These are phyloP conservation scores for Crepidodera aurea DNA, from an alignment of 2,888 invertebrate species.

Conservation along the genomic window DNA sequence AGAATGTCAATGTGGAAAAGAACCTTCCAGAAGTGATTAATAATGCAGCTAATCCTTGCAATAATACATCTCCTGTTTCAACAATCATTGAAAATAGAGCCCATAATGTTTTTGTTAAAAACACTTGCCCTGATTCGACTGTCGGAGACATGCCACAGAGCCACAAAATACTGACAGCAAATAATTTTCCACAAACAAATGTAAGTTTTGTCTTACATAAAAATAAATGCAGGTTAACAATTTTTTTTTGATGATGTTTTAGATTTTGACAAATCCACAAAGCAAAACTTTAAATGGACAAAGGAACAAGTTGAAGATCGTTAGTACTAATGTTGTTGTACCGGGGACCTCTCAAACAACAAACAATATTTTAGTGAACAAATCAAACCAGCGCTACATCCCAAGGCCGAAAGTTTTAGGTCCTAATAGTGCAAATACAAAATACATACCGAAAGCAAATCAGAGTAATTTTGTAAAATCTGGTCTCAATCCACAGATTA, in stretches of 20 bases:
- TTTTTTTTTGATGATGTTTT: conserved; percentile 1
- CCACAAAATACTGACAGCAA: conserved; percentile 58
- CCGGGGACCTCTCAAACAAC: conserved; percentile 49
- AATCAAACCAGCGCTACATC: conserved; percentile 50
- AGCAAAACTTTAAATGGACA: conserved; percentile 56
- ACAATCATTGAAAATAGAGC: conserved; percentile 52
- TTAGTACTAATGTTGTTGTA: conserved; percentile 56
- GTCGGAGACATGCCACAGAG: conserved; percentile 53
- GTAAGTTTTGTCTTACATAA: conserved; percentile 49
- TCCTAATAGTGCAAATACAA: conserved; percentile 53
- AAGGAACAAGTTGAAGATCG: conserved; percentile 59
- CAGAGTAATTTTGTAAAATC: conserved; percentile 45
- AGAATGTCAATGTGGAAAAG: conserved; percentile 26
- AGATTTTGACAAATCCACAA: conserved; percentile 43
- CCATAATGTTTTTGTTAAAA: conserved; percentile 61
- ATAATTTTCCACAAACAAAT: conserved; percentile 56
- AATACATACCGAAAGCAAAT: conserved; percentile 53
- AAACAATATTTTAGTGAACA: conserved; percentile 54
- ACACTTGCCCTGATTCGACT: conserved; percentile 49
- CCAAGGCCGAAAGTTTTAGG: conserved; percentile 55
- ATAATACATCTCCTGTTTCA: conserved; percentile 37
- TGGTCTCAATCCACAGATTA: conserved; percentile 39
- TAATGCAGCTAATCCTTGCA: conserved; percentile 28
- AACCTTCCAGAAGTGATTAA: conserved; percentile 23
- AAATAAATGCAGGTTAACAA: not conserved